phyloP scores from a whole-genome alignment of 2,113 vertebrate species.

The Datnioides undecimradiatus region DNA sequence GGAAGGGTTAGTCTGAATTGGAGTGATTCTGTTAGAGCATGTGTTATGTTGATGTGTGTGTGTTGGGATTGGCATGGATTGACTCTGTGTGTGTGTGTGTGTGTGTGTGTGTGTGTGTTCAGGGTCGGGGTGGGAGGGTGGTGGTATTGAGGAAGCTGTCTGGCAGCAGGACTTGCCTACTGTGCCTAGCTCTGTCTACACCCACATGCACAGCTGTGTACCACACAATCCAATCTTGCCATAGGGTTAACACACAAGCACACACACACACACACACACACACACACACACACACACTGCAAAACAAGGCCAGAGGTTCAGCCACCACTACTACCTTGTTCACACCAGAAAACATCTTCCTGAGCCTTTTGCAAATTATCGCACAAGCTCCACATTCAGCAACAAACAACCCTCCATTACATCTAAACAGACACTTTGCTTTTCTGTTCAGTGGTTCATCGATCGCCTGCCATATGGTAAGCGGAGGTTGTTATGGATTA shows the following conservation, averaged over 20 bases:
- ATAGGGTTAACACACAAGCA: constrained; percentile 65
- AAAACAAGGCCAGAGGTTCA: constrained; percentile 31
- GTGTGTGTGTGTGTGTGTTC: constrained; percentile 27
- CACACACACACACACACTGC: constrained; percentile 4
- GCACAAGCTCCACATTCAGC: constrained; percentile 14
- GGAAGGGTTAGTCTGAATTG: constrained; percentile 43
- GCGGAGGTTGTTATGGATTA: constrained; percentile 68
- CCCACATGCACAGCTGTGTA: constrained; percentile 79
- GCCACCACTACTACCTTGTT: constrained; percentile 22
- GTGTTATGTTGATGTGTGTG: constrained; percentile 36
- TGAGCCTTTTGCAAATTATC: constrained; percentile 34
- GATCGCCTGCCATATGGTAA: constrained; percentile 71
- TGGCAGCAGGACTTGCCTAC: constrained; percentile 74
- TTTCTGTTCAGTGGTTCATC: constrained; percentile 60
- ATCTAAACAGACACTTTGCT: constrained; percentile 57
- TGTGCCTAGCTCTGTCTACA: constrained; percentile 63
- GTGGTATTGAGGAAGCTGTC: constrained; percentile 70
- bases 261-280: constrained; percentile 11
- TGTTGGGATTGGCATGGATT: constrained; percentile 23
- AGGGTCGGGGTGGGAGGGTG: constrained; percentile 16
- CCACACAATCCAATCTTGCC: constrained; percentile 68
- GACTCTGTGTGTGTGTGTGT: constrained; percentile 24
- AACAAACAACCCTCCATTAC: constrained; percentile 56
- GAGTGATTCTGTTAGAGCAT: constrained; percentile 41
- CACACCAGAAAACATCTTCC: constrained; percentile 31